Evolutionary conservation across 2,888 invertebrate species (phyloP).

Genomic region (Ophion slaviceki): DNA sequence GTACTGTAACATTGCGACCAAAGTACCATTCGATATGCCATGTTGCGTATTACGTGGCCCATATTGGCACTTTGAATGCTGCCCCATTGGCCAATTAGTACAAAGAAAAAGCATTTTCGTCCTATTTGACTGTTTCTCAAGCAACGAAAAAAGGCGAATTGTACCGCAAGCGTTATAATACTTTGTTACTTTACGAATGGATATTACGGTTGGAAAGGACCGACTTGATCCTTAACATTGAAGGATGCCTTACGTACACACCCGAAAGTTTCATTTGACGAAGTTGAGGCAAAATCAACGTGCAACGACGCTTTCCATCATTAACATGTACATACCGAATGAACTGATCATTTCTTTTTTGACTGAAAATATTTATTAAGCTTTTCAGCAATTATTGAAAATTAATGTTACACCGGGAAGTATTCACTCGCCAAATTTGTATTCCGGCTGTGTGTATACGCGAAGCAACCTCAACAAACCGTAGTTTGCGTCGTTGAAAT

Average conservation of each 20-base stretch:
- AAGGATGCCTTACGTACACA: slow-evolving; percentile 8
- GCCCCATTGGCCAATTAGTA: slow-evolving; percentile 28
- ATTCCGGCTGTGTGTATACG: background rate
- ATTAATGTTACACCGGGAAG: background rate
- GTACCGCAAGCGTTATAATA: slow-evolving; percentile 55
- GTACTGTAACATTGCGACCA: slow-evolving; percentile 30
- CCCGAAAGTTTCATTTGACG: background rate
- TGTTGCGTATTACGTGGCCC: slow-evolving; percentile 21
- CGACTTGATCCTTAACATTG: slow-evolving; percentile 63
- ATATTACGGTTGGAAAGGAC: slow-evolving; percentile 41
- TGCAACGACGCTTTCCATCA: background rate
- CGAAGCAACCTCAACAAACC: slow-evolving; percentile 22
- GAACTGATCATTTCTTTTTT: no score
- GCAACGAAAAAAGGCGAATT: slow-evolving; percentile 21
- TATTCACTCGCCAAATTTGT: background rate
- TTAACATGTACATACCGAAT: background rate
- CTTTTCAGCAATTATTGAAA: background rate
- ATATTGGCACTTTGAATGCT: slow-evolving; percentile 57
- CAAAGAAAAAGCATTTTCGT: slow-evolving; percentile 50
- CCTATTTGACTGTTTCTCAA: slow-evolving; percentile 33
- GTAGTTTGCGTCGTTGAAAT: background rate
- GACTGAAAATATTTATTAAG: background rate
- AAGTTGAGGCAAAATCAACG: background rate
- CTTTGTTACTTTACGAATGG: slow-evolving; percentile 22
- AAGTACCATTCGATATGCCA: slow-evolving; percentile 34